phyloP scores from a whole-genome alignment of 2,113 vertebrate species.

The Caretta caretta region DNA sequence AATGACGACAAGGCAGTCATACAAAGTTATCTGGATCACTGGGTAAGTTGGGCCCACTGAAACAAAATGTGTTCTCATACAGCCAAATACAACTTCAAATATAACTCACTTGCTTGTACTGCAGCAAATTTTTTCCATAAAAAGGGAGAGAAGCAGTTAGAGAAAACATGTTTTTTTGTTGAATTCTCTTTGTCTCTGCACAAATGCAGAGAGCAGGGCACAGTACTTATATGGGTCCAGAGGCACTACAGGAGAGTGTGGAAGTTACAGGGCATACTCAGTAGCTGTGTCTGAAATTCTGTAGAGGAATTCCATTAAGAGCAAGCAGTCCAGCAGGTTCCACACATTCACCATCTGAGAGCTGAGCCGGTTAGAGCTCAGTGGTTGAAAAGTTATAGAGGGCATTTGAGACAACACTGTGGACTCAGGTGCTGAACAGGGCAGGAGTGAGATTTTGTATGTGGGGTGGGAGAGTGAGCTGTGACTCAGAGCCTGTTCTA shows the following conservation, averaged over 20 bases:
- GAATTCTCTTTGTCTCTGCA: too few species aligned
- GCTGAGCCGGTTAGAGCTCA: too few species aligned
- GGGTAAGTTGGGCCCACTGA: background rate
- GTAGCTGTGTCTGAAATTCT: background rate
- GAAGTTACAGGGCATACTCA: background rate
- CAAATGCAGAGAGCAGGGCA: background rate
- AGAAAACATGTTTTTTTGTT: too few species aligned
- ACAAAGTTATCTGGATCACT: background rate
- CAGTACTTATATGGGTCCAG: background rate
- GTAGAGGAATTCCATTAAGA: background rate
- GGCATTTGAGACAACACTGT: too few species aligned
- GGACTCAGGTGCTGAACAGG: too few species aligned
- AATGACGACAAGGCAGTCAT: background rate
- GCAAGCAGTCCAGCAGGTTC: background rate
- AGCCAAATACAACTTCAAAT: slow-evolving; percentile 2
- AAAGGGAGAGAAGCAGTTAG: background rate
- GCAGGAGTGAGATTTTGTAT: too few species aligned
- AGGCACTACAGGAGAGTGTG: background rate
- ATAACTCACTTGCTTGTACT: background rate
- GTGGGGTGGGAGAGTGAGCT: too few species aligned
- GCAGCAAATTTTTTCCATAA: background rate
- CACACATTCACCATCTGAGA: background rate
- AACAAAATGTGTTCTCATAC: background rate
- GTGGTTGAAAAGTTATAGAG: too few species aligned
- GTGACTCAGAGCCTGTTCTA: too few species aligned